Percentiles rank a stretch among this genome's conserved stretches.
These are phyloP conservation scores for Minunthozetes semirufus DNA, from an alignment of 2,888 invertebrate species.

Conservation along the genomic window DNA sequence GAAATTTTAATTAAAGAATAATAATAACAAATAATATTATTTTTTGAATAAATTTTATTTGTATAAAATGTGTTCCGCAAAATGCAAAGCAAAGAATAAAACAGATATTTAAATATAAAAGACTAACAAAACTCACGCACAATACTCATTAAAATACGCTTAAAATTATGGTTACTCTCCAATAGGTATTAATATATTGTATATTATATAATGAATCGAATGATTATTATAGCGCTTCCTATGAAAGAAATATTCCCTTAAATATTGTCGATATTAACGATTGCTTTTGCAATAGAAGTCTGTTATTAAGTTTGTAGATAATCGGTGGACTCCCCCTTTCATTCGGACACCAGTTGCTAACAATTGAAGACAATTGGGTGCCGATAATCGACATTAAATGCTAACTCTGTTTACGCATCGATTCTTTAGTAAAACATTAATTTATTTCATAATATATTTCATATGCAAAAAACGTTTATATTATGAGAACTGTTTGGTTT, in stretches of 20 bases:
- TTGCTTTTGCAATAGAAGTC: slow-evolving; percentile 3
- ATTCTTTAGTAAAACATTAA: slow-evolving; percentile 29
- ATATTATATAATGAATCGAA: not conserved
- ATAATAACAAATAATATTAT: not conserved
- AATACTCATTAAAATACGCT: slow-evolving; percentile 20
- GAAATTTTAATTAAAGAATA: not conserved
- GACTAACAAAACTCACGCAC: slow-evolving; percentile 24
- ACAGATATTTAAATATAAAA: slow-evolving; percentile 3
- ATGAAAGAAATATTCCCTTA: not conserved
- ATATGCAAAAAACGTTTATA: not conserved
- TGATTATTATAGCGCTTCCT: slow-evolving; percentile 8
- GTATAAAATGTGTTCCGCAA: slow-evolving; percentile 15
- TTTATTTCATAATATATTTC: not conserved
- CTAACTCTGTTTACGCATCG: slow-evolving; percentile 29
- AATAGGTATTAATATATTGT: not conserved
- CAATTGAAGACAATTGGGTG: not conserved
- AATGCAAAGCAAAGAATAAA: not conserved
- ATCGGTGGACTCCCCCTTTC: not conserved
- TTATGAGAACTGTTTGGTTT: not conserved
- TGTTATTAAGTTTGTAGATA: slow-evolving; percentile 4
- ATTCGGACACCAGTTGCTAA: not conserved
- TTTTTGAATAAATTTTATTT: not conserved
- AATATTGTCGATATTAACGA: not conserved
- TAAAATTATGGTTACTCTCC: not conserved
- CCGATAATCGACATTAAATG: not conserved